Conservation (phyloP, 2,113 vertebrate genomes). For the Glaucidium brasilianum region DNA sequence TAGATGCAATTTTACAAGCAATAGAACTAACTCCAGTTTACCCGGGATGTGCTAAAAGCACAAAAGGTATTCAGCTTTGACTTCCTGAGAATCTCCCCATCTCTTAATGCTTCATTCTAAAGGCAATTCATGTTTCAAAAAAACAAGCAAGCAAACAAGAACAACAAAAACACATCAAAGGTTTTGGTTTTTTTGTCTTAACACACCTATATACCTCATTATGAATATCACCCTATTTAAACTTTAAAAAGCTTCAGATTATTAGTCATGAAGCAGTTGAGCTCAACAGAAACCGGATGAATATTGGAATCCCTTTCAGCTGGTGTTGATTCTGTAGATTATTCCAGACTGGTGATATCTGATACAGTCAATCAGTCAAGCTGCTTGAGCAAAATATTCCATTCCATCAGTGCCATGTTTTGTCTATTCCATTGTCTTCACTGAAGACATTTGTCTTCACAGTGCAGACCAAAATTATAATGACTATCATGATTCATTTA, state of each 20-base stretch:
- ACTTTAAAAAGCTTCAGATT: not conserved
- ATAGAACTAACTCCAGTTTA: not conserved
- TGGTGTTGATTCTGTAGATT: constrained; percentile 12
- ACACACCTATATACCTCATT: not conserved
- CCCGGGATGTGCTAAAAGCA: not conserved
- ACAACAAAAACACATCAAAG: not conserved
- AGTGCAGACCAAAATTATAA: not conserved
- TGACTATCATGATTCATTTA: not conserved
- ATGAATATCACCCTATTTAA: not conserved
- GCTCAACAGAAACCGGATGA: not conserved
- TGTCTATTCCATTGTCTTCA: not conserved
- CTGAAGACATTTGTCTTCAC: not conserved
- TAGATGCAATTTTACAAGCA: not conserved
- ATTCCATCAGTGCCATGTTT: constrained; percentile 13
- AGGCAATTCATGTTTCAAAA: not conserved
- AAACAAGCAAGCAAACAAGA: not conserved
- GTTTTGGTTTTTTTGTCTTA: not conserved
- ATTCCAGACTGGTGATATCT: constrained; percentile 13
- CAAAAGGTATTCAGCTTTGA: not conserved
- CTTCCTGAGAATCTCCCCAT: not conserved
- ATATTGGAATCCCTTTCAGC: not conserved
- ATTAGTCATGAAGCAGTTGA: not conserved
- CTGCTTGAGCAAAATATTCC: constrained; percentile 38
- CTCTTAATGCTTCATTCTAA: not conserved
- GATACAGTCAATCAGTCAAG: constrained; percentile 10